Evolutionary conservation across 2,113 vertebrate species (phyloP).

Genomic region (Mustela lutreola): DNA sequence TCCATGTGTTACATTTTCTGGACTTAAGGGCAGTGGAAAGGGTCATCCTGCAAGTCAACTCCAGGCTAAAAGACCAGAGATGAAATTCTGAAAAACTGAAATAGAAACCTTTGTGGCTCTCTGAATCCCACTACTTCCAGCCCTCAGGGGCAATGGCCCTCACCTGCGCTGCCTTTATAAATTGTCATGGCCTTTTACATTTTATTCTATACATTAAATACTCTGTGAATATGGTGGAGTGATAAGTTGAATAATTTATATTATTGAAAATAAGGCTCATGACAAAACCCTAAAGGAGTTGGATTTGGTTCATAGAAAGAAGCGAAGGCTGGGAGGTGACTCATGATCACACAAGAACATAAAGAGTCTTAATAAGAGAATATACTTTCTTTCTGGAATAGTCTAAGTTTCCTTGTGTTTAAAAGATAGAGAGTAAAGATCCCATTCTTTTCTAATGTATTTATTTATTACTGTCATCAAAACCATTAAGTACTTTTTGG

Average conservation of each 20-base stretch:
- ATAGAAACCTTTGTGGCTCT: neutral
- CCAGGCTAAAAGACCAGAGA: neutral
- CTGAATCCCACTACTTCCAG: neutral
- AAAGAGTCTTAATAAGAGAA: neutral
- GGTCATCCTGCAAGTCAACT: neutral
- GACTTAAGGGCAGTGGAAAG: neutral
- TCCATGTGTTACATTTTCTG: neutral
- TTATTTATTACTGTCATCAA: constrained; percentile 41
- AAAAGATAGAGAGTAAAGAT: constrained; percentile 58
- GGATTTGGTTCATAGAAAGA: constrained; percentile 10
- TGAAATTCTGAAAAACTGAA: constrained; percentile 26
- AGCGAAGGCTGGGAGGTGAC: neutral
- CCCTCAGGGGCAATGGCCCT: neutral
- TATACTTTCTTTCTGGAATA: constrained; percentile 26
- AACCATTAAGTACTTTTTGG: constrained; percentile 29
- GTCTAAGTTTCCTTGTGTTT: constrained; percentile 15
- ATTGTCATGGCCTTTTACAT: neutral
- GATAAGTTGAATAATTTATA: constrained; percentile 56
- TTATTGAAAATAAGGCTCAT: constrained; percentile 20
- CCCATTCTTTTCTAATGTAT: neutral
- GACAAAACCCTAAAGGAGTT: constrained; percentile 25
- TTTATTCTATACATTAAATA: constrained; percentile 22
- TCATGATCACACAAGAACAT: neutral
- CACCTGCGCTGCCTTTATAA: neutral
- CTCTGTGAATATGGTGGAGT: constrained; percentile 22